Evolutionary conservation across 35 echinoderm and acorn worm genomes (phyloP), one percentile per base, ranked within the genome.

Genomic region (Eucidaris tribuloides): DNA sequence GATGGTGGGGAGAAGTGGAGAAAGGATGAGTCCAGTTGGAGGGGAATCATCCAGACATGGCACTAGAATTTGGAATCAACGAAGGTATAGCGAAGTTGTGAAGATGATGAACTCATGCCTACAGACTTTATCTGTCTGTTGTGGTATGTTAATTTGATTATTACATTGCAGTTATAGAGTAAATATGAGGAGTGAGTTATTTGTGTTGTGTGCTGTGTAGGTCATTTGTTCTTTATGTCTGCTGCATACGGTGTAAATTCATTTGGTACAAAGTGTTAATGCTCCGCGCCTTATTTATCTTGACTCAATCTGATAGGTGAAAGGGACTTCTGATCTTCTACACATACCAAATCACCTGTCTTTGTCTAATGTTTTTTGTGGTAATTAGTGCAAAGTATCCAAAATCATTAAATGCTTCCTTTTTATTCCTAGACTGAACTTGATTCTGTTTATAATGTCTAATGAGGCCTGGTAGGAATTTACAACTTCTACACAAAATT

Each of bases 51-150:
- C 34, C 39, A 74, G 9, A 74, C 24, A 40, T 24, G 36, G 48
- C 48, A 9, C 18, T 74, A 20, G 68, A 74, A 17, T 88, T 94
- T 74, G 80, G 79, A 45, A 89, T 89, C 46, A 57, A 94, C 23
- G 71, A 66, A 13, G 85, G 89, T 40, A 96, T 35, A 46, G 66
- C 49, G 55, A 86, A 14, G 45, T 79, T 15, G 17, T 96, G 15
- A 96, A 91, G 68, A 50, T 91, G 38, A 60, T 86, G 7, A 90
- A 90, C 41, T 40, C 85, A 3, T 87, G 91, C 78, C 78, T 91
- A 52, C 80, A 81, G 31, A 88, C 91, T 65, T n/a, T 81, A 80
- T 30, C 86, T 84, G 71, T 96, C 83, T 57, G 93, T 96, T 17
- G 64, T 96, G 76, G 93, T 96, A 71, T 87, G 93, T 81, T 3